Percentiles rank a stretch among this genome's conserved stretches.
These are phyloP conservation scores for Eubucco bourcierii DNA, from an alignment of 2,113 vertebrate genomes.

Conservation along the genomic window DNA sequence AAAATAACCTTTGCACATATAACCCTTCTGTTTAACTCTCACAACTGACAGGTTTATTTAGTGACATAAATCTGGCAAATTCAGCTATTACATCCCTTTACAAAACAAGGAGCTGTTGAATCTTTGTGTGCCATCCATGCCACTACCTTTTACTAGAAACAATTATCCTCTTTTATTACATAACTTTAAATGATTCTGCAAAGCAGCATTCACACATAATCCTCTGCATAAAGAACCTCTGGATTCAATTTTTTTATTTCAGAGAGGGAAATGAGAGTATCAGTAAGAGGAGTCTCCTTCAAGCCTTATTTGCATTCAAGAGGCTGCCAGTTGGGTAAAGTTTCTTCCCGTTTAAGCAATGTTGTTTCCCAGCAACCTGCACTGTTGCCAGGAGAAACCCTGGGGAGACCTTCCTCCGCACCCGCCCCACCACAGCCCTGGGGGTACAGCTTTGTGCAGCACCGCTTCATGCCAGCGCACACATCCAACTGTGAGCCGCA, in stretches of 20 bases:
- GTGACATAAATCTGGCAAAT: neutral
- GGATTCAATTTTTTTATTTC: neutral
- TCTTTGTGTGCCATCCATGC: accelerated
- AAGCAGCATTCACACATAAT: conserved; percentile 1
- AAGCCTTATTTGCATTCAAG: conserved; percentile 55
- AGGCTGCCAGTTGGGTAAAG: conserved; percentile 62
- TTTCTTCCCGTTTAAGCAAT: conserved; percentile 39
- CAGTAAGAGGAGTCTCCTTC: conserved; percentile 1
- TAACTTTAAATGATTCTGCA: neutral
- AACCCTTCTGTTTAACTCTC: neutral
- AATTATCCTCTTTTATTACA: neutral
- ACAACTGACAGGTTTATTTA: neutral
- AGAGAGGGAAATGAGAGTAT: neutral
- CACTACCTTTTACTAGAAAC: neutral
- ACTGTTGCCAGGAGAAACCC: conserved; percentile 73
- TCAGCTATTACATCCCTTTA: neutral
- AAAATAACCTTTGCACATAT: neutral
- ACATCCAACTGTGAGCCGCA: conserved; percentile 63
- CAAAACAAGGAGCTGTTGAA: neutral
- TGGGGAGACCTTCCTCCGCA: conserved; percentile 41
- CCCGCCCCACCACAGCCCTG: conserved; percentile 51
- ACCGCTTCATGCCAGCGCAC: conserved; percentile 39
- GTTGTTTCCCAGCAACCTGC: conserved; percentile 74
- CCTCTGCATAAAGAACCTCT: neutral
- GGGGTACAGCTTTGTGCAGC: conserved; percentile 31